phyloP scores from a whole-genome alignment of 2,797 vertebrate species.

The Orestias chungarensis region DNA sequence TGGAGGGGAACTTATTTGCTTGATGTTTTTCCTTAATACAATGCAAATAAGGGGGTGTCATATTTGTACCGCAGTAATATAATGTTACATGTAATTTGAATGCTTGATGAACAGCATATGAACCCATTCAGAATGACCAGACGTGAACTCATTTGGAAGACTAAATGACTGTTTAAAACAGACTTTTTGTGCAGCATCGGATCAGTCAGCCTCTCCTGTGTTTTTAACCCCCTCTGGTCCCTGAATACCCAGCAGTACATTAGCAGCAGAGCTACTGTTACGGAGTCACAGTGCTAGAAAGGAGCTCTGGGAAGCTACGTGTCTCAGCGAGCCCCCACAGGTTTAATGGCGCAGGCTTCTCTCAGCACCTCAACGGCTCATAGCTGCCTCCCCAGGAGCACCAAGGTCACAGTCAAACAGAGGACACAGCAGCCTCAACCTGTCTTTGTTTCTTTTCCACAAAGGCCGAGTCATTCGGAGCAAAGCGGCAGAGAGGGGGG shows the following conservation, averaged over 20 bases:
- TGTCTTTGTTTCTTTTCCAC: conserved; percentile 31
- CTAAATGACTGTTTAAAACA: conserved; percentile 40
- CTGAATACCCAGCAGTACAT: conserved; percentile 71
- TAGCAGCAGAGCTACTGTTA: conserved; percentile 70
- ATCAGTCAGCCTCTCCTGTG: conserved; percentile 31
- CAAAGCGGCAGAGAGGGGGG: conserved; percentile 22
- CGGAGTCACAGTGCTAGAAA: conserved; percentile 44
- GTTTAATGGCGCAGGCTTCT: conserved; percentile 61
- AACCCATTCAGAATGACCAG: conserved; percentile 21
- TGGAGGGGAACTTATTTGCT: neutral
- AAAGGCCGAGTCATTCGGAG: conserved; percentile 57
- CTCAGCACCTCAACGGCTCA: conserved; percentile 51
- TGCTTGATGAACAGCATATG: neutral
- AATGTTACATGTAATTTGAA: conserved; percentile 6
- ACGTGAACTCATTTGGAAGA: conserved; percentile 26
- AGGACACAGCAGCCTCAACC: conserved; percentile 50
- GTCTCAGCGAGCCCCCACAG: conserved; percentile 63
- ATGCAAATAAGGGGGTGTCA: conserved; percentile 15
- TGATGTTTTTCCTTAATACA: conserved; percentile 10
- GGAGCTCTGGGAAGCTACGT: conserved; percentile 51
- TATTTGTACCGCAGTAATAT: neutral
- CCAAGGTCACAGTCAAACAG: conserved; percentile 71
- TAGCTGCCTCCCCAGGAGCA: conserved; percentile 61
- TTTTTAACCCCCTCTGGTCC: conserved; percentile 50
- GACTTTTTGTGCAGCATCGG: conserved; percentile 22